Evolutionary conservation across 37 sponge, comb jelly and placozoan species (phyloP).

Genomic region (Ianthella basta): DNA sequence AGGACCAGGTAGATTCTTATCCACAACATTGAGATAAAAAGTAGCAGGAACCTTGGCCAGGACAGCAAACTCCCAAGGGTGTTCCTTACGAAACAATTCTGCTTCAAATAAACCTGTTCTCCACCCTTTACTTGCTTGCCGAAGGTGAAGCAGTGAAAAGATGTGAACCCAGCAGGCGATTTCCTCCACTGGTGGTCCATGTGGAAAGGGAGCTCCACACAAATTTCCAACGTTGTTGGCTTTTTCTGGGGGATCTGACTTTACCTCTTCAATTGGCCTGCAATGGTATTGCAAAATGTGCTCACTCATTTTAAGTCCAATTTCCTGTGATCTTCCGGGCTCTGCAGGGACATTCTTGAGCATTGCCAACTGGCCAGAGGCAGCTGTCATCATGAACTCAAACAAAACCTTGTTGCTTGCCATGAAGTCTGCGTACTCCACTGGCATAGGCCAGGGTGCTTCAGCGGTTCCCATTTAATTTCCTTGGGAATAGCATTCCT

Average conservation of each 20-base stretch:
- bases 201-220: neutral
- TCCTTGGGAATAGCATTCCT: neutral
- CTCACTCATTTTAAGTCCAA: neutral
- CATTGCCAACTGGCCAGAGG: neutral
- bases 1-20: neutral
- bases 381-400: neutral
- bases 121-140: neutral
- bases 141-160: neutral
- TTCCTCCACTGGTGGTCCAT: neutral
- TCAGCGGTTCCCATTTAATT: neutral
- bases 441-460: neutral
- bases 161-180: neutral
- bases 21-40: neutral
- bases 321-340: neutral
- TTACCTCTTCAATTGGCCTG: neutral
- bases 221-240: neutral
- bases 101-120: neutral
- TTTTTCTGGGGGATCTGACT: neutral
- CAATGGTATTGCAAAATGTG: neutral
- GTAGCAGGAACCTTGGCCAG: neutral
- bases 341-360: neutral
- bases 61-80: neutral
- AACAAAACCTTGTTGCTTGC: neutral
- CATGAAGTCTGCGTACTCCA: neutral
- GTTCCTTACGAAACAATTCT: neutral